Percentiles rank a stretch among this genome's conserved stretches.
These are phyloP conservation scores for Linyphia triangularis DNA, from an alignment of 2,888 invertebrate species.

Conservation along the genomic window DNA sequence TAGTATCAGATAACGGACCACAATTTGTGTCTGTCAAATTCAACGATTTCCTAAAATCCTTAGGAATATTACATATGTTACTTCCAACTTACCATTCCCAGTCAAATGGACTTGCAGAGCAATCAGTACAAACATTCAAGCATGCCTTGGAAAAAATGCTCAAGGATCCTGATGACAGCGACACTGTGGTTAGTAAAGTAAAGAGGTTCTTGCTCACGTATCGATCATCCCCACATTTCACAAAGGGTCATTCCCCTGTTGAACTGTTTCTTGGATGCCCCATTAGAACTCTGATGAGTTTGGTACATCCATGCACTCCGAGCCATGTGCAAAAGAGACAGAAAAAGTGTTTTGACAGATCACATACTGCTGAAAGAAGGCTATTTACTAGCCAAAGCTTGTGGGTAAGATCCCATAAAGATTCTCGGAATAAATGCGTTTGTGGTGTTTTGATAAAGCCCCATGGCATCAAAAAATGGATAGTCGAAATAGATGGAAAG, in stretches of 20 bases:
- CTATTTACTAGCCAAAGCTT: background rate
- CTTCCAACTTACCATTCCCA: conserved; percentile 3
- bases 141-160: background rate
- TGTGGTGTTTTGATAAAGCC: background rate
- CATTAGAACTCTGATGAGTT: background rate
- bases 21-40: background rate
- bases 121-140: background rate
- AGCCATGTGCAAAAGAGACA: background rate
- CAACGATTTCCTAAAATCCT: background rate
- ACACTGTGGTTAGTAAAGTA: background rate
- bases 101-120: conserved; percentile 9
- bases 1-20: conserved; percentile 15
- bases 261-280: background rate
- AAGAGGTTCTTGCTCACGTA: background rate
- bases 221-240: conserved; percentile 4
- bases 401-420: conserved; percentile 1
- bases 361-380: background rate
- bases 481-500: background rate
- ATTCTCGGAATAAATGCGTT: conserved; percentile 4
- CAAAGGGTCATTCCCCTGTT: conserved; percentile 10
- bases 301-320: conserved; percentile 7
- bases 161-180: background rate
- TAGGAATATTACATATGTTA: background rate
- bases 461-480: background rate
- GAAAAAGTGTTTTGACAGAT: conserved; percentile 14